Conservation (phyloP, 2,888 invertebrate genomes). For the Andrena camellia region DNA sequence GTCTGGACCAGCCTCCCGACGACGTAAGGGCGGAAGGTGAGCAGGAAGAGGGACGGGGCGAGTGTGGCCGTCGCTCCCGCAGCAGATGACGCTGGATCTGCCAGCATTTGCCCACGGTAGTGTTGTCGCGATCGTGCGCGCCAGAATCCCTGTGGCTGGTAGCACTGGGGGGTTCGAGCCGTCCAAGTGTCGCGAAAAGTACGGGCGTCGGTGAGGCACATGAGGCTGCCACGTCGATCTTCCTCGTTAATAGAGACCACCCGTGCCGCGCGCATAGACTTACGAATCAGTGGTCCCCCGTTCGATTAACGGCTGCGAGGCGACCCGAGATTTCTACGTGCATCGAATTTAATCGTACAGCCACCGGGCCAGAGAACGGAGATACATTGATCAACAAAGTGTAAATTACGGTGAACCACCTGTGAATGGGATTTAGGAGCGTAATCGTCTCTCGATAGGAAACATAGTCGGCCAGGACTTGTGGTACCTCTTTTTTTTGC, state of each 20-base stretch:
- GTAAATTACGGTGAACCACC: slow-evolving; percentile 44
- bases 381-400: not conserved
- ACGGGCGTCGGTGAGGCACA: not conserved
- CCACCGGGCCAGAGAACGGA: not conserved
- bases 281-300: not conserved
- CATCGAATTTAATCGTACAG: slow-evolving; percentile 2
- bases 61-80: slow-evolving; percentile 62
- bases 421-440: slow-evolving; percentile 44
- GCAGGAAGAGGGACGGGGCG: slow-evolving; percentile 39
- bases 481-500: not conserved
- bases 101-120: slow-evolving; percentile 59
- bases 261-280: not conserved
- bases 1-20: slow-evolving; percentile 49
- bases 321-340: not conserved
- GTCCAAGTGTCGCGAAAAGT: slow-evolving; percentile 14
- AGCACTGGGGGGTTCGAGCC: not conserved
- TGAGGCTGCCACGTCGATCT: slow-evolving; percentile 23
- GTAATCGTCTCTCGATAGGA: not conserved
- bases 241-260: not conserved
- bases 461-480: not conserved
- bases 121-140: slow-evolving; percentile 43
- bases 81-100: slow-evolving; percentile 64
- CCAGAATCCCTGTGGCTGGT: slow-evolving; percentile 4
- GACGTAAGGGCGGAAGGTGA: slow-evolving; percentile 41
- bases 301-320: not conserved